Base-by-base conservation (phyloP, 92 coral and sea anemone species). In the Umimayanthus chanpuru region DNA sequence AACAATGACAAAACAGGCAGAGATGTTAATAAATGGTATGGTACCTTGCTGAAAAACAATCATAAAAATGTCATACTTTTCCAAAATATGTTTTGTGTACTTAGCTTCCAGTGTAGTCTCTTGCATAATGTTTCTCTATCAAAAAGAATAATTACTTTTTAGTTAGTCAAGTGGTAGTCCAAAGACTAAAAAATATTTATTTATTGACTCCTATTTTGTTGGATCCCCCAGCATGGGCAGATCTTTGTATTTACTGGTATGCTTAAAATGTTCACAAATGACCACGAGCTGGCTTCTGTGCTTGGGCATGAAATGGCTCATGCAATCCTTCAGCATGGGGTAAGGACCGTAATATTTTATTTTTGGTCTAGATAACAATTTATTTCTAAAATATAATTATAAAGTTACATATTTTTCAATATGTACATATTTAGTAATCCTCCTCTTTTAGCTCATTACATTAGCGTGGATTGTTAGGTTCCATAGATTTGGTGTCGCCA, bases 281-380 rank as follows among this genome's bases (percentile, higher is more conserved):
- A 95, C 44, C 88, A 96, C 75, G 94, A 96, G 9, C 82, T 96
- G 53, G 98, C 99, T 6, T 92, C 96, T 16, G 92, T 96, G 41
- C 92, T 96, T 28, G 99, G 99, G 4, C 99, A 96, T 75, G 99
- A 96, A 79, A 96, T 96, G 92, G 96, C 99, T 14, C 99, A 96
- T 89, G 99, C 96, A 9, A 88, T 96, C 44, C 70, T 96, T 53
- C 93, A 92, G 87, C 99, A 96, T 78, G 93, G 91, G 72, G 99
- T 96, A 91, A 89, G 96, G 89, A 23, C 38, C 5, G 39, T 6
- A 1, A 16, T 12, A 12, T 65, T 18, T n/a, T 77, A n/a, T 8
- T 61, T 72, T 72, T 16, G 4, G 56, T 49, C 11, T 20, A 78
- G 58, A 78, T 53, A n/a, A 53, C 26, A 12, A 38, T 88, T 72